Conservation (phyloP, 2,888 invertebrate genomes). For the Hetaerina titia region DNA sequence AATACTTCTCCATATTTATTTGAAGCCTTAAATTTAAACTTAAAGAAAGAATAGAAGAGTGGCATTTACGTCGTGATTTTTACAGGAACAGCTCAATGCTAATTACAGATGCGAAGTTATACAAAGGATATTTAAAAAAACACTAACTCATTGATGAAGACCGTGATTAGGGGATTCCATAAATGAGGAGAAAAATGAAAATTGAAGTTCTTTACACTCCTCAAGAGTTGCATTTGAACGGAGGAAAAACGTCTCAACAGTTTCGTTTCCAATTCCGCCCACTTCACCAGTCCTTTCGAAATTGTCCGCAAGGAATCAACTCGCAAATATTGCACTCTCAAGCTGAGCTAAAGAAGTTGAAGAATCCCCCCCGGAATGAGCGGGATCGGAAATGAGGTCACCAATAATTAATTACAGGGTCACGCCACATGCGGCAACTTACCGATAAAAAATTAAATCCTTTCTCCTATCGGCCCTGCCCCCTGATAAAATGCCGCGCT, state of each 20-base stretch:
- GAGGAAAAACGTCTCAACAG: background rate
- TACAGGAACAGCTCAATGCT: too few species aligned
- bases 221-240: too few species aligned
- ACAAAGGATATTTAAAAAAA: too few species aligned
- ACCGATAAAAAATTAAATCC: background rate
- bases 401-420: constrained; percentile 9
- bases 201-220: too few species aligned
- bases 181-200: too few species aligned
- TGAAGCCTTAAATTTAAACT: too few species aligned
- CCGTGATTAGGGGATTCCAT: too few species aligned
- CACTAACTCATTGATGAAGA: too few species aligned
- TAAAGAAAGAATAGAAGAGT: too few species aligned
- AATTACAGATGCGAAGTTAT: too few species aligned
- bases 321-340: background rate
- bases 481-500: background rate
- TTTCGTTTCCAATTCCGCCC: background rate
- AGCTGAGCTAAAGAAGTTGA: background rate
- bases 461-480: background rate
- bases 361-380: background rate
- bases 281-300: background rate
- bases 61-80: too few species aligned
- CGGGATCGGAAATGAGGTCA: background rate
- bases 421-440: background rate
- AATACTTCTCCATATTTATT: too few species aligned
- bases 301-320: background rate